phyloP scores from a whole-genome alignment of 2,797 vertebrate genomes.

The Sparidentex hasta region DNA sequence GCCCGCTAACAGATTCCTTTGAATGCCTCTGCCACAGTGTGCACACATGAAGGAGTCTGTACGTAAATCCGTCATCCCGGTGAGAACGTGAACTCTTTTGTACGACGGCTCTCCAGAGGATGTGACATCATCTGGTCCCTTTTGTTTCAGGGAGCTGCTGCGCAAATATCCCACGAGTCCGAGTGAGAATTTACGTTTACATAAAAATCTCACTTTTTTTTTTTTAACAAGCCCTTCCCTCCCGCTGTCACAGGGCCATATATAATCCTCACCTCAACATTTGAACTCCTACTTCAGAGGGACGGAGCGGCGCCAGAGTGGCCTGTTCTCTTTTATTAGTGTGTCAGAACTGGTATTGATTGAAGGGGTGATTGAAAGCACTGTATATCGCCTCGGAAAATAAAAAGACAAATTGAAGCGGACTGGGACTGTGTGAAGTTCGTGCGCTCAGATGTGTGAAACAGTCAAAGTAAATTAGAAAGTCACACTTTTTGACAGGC shows the following conservation, averaged over 20 bases:
- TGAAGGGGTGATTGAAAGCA: slow-evolving; percentile 62
- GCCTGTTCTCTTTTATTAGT: slow-evolving; percentile 69
- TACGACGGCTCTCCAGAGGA: slow-evolving; percentile 65
- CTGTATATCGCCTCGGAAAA: slow-evolving; percentile 36
- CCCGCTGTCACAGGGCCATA: slow-evolving; percentile 58
- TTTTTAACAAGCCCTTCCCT: slow-evolving; percentile 43
- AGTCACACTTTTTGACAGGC: neutral
- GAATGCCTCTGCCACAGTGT: slow-evolving; percentile 20
- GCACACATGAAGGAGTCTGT: slow-evolving; percentile 35
- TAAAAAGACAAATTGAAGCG: slow-evolving; percentile 50
- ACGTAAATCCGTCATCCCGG: slow-evolving; percentile 69
- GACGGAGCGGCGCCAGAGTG: slow-evolving; percentile 52
- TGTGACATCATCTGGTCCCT: slow-evolving; percentile 69
- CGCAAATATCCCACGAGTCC: slow-evolving; percentile 41
- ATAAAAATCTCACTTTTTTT: slow-evolving; percentile 59
- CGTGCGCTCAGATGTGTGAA: neutral
- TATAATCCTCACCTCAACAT: slow-evolving; percentile 69
- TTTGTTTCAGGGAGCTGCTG: slow-evolving; percentile 53
- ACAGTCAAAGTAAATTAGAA: slow-evolving; percentile 17
- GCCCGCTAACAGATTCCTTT: slow-evolving; percentile 31
- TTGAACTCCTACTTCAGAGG: slow-evolving; percentile 68
- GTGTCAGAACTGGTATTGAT: slow-evolving; percentile 76
- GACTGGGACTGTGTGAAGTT: slow-evolving; percentile 16
- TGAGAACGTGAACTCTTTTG: slow-evolving; percentile 54
- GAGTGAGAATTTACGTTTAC: slow-evolving; percentile 70